phyloP scores from a whole-genome alignment of 2,797 vertebrate species.

The Lerista edwardsae region DNA sequence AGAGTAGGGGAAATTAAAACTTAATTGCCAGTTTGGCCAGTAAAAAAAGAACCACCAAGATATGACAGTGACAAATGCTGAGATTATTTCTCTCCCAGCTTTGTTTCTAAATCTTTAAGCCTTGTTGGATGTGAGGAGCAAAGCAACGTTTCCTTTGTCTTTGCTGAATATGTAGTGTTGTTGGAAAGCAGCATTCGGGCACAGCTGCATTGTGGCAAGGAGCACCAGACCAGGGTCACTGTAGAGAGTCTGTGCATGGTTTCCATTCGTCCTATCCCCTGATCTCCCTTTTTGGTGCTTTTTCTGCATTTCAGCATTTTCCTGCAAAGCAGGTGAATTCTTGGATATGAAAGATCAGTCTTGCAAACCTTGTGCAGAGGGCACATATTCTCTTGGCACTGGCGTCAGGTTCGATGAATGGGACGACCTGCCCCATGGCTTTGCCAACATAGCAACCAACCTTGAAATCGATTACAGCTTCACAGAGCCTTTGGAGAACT shows the following conservation, averaged over 20 bases:
- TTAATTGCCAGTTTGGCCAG: neutral
- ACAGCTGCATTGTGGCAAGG: neutral
- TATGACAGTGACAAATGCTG: neutral
- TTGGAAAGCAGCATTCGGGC: neutral
- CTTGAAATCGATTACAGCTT: conserved; percentile 68
- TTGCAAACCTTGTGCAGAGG: conserved; percentile 86
- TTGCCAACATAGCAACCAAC: conserved; percentile 83
- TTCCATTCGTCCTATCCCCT: neutral
- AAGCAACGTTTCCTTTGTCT: neutral
- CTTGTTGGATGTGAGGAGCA: neutral
- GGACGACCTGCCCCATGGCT: conserved; percentile 88
- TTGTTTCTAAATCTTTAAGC: neutral
- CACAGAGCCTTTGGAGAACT: conserved; percentile 75
- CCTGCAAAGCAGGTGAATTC: conserved; percentile 91
- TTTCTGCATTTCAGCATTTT: conserved; percentile 83
- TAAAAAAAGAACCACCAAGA: neutral
- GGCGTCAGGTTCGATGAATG: conserved; percentile 93
- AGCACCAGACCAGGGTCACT: neutral
- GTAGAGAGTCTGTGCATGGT: neutral
- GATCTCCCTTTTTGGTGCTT: neutral
- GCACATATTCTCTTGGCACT: conserved; percentile 93
- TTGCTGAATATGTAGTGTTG: neutral
- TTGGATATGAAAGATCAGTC: conserved; percentile 92
- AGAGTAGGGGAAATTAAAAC: neutral
- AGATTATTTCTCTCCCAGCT: neutral